These are phyloP conservation scores for Triplophysa yarkandensis DNA, from an alignment of 2,797 vertebrate genomes.

Conservation along the genomic window DNA sequence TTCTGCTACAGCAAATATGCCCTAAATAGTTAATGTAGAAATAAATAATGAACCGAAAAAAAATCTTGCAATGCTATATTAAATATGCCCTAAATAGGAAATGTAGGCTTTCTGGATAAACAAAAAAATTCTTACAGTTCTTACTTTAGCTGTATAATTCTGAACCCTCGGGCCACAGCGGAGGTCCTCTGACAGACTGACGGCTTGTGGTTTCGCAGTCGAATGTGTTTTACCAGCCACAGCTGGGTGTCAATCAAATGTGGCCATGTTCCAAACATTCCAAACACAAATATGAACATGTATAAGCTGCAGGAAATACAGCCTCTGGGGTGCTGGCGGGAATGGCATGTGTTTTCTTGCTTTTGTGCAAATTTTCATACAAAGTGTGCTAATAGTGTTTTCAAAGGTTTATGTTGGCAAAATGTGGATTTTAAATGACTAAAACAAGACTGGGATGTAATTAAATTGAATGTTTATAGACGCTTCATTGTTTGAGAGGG, in stretches of 20 bases:
- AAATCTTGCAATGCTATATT: no score
- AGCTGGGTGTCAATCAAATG: constrained; percentile 81
- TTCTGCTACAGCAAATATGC: neutral
- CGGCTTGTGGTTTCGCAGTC: constrained; percentile 75
- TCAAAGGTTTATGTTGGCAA: neutral
- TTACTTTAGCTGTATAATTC: constrained; percentile 65
- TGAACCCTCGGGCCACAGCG: constrained; percentile 76
- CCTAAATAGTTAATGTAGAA: neutral
- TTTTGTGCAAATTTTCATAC: constrained; percentile 5
- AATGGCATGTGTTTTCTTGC: constrained; percentile 2
- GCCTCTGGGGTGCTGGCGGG: constrained; percentile 57
- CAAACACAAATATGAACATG: constrained; percentile 81
- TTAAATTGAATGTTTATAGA: neutral
- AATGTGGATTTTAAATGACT: neutral
- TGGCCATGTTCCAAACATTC: constrained; percentile 82
- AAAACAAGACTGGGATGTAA: neutral
- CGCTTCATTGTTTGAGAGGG: neutral
- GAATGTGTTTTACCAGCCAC: constrained; percentile 81
- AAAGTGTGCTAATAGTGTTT: neutral
- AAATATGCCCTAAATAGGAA: no score
- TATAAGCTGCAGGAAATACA: constrained; percentile 80
- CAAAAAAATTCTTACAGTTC: neutral
- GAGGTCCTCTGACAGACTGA: constrained; percentile 75
- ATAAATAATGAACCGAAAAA: no score
- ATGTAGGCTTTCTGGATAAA: no score